These are phyloP conservation scores for Ligdia adustata DNA, from an alignment of 2,888 invertebrate species.

Conservation along the genomic window DNA sequence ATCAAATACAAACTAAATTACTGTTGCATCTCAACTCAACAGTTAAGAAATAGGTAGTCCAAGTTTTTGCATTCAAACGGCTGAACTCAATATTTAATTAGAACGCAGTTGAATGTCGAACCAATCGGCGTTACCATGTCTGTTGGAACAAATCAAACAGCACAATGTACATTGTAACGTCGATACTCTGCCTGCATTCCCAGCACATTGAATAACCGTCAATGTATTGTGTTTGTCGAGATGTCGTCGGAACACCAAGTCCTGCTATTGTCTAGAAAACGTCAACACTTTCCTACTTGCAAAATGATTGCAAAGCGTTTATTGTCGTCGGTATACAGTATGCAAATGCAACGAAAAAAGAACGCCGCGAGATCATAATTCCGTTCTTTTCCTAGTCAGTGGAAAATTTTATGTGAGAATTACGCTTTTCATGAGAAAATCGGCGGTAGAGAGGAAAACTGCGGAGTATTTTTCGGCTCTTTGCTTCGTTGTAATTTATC, in stretches of 20 bases:
- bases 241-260: slow-evolving; percentile 50
- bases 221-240: slow-evolving; percentile 55
- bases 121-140: slow-evolving; percentile 43
- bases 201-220: slow-evolving; percentile 45
- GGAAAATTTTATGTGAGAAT: slow-evolving; percentile 28
- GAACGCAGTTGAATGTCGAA: slow-evolving; percentile 37
- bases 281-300: slow-evolving; percentile 62
- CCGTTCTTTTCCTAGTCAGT: slow-evolving; percentile 35
- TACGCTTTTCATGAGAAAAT: slow-evolving; percentile 29
- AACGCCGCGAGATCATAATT: slow-evolving; percentile 44
- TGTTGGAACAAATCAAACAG: slow-evolving; percentile 41
- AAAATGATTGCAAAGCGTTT: slow-evolving; percentile 60
- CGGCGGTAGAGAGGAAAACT: slow-evolving; percentile 22
- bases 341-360: slow-evolving; percentile 52
- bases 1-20: too few relatives aligned
- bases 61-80: slow-evolving; percentile 19
- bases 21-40: too few relatives aligned
- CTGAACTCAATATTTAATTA: slow-evolving; percentile 45
- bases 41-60: too few relatives aligned
- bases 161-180: slow-evolving; percentile 48
- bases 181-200: slow-evolving; percentile 41
- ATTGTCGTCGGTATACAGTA: slow-evolving; percentile 53
- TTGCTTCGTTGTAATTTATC: slow-evolving; percentile 24
- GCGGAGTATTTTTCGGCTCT: slow-evolving; percentile 23
- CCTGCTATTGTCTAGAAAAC: slow-evolving; percentile 58